phyloP scores from a whole-genome alignment of 2,113 vertebrate species.

The Ranitomeya imitator region DNA sequence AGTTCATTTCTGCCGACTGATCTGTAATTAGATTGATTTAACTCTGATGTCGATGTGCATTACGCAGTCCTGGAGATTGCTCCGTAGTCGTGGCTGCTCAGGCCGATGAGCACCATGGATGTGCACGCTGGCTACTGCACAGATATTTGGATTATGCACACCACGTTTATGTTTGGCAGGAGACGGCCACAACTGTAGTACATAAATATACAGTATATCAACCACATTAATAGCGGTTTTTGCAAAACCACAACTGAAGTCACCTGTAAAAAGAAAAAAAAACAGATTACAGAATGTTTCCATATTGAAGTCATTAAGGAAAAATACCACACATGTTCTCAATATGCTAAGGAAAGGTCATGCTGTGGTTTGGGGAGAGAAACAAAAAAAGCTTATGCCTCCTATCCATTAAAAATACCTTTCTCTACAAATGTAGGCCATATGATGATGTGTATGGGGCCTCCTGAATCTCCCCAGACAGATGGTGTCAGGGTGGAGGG shows the following conservation, averaged over 20 bases:
- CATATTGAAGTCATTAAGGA: neutral
- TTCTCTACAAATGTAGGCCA: neutral
- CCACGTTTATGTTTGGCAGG: neutral
- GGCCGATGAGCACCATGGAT: neutral
- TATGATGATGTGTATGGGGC: no score
- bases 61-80: neutral
- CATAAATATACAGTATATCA: neutral
- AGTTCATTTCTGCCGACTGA: neutral
- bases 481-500: no score
- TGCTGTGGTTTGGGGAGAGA: neutral
- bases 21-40: conserved; percentile 22
- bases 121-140: neutral
- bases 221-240: neutral
- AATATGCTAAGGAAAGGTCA: neutral
- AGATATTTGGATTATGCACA: neutral
- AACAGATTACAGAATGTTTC: neutral
- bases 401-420: neutral
- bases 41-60: conserved; percentile 3
- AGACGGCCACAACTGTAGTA: neutral
- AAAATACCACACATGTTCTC: neutral
- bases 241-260: neutral
- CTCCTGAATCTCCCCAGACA: no score
- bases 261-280: neutral
- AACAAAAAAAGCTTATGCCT: neutral
- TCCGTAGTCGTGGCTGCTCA: neutral